Evolutionary conservation across 2,888 invertebrate species (phyloP), one percentile per base, ranked within the genome.

Genomic region (Volucella zonaria): DNA sequence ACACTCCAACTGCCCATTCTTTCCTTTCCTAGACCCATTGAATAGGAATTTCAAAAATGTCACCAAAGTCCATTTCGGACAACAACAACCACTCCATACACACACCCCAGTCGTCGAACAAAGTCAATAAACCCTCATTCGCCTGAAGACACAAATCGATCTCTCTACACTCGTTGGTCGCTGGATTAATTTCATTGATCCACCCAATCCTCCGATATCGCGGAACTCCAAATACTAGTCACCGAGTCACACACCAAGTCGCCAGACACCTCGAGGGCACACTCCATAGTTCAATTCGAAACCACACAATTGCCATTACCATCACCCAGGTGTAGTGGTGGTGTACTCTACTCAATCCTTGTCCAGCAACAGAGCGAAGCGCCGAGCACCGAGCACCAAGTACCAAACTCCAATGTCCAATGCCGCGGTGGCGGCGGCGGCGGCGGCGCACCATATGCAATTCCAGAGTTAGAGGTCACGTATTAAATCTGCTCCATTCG

Each of bases 381-480:
- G n/a, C n/a, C n/a, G n/a, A n/a, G n/a, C n/a, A n/a, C 31, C 31
- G 2, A 31, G 6, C 31, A 31, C 31, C 31, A 31, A 31, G 31
- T 31, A 31, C 31, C 31, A 31, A 31, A 31, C 31, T 31, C 31
- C 31, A 31, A 31, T 31, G 31, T 31, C 31, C 31, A 31, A 31
- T 31, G 31, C 31, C 31, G 6, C 58, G 18, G 18, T 1, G 87
- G 80, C 62, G 40, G 74, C 71, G 18, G 18, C 18, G 87, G 80
- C 62, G 40, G 74, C 71, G 42, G 45, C 51, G 64, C 82, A 64
- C 79, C 71, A 61, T 70, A 81, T 86, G 77, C 85, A 85, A 76
- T 76, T 82, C 73, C 81, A 75, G 82, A 87, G 88, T 87, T 87
- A 88, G 87, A 83, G 86, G 85, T 85, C 79, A 86, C 86, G 81